phyloP scores from a whole-genome alignment of 1,140 invertebrate genomes.

The Mizuhopecten yessoensis region DNA sequence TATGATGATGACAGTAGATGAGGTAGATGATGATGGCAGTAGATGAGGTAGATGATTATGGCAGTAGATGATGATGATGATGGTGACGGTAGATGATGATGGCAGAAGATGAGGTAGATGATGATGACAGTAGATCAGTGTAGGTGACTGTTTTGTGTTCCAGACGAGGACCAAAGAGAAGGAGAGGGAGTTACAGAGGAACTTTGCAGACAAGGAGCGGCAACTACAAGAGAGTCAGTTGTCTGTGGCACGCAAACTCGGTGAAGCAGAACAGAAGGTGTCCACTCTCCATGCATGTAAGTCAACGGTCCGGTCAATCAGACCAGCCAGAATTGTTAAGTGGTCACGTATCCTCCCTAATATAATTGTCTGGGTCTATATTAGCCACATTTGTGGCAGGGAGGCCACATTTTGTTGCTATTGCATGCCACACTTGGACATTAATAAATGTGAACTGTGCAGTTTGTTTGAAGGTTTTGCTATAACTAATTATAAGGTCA shows the following conservation, averaged over 20 bases:
- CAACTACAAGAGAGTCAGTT: conserved; percentile 83
- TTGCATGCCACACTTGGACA: not conserved
- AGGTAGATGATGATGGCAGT: too few species aligned
- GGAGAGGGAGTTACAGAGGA: conserved; percentile 82
- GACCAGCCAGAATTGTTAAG: not conserved
- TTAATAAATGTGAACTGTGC: too few species aligned
- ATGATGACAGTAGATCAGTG: too few species aligned
- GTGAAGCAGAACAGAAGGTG: conserved; percentile 83
- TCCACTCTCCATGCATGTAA: conserved; percentile 66
- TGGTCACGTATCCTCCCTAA: not conserved
- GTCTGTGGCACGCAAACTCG: conserved; percentile 81
- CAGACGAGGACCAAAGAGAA: conserved; percentile 83
- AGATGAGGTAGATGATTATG: too few species aligned
- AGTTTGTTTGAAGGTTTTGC: too few species aligned
- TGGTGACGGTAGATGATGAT: too few species aligned
- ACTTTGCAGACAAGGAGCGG: conserved; percentile 83
- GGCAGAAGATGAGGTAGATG: too few species aligned
- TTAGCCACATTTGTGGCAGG: not conserved
- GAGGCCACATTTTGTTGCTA: too few species aligned
- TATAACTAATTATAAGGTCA: too few species aligned
- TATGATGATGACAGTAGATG: too few species aligned
- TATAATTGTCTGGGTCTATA: not conserved
- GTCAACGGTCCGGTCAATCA: not conserved
- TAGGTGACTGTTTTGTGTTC: conserved; percentile 43
- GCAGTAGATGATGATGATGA: too few species aligned